phyloP scores from a whole-genome alignment of 2,113 vertebrate species.

The Poecilia latipinna region DNA sequence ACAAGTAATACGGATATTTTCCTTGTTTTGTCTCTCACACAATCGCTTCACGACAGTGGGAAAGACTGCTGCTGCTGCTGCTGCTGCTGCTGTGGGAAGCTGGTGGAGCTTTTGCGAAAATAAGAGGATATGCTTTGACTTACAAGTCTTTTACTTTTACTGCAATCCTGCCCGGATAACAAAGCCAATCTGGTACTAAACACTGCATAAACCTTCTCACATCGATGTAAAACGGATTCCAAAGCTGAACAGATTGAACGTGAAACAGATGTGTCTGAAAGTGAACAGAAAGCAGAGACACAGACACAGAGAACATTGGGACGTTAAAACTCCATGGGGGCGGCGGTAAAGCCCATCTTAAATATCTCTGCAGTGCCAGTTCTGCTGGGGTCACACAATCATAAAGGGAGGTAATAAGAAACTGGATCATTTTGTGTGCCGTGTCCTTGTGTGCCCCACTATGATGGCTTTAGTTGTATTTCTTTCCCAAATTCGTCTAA shows the following conservation, averaged over 20 bases:
- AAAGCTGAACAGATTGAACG: conserved; percentile 58
- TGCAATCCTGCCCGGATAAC: conserved; percentile 57
- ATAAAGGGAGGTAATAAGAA: conserved; percentile 48
- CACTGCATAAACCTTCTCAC: conserved; percentile 61
- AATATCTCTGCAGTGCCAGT: conserved; percentile 49
- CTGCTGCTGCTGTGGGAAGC: conserved; percentile 33
- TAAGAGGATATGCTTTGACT: conserved; percentile 37
- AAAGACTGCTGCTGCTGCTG: conserved; percentile 10
- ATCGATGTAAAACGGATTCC: conserved; percentile 64
- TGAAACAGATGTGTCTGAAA: conserved; percentile 69
- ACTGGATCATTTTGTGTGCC: conserved; percentile 36
- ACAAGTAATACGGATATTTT: conserved; percentile 35
- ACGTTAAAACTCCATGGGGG: conserved; percentile 58
- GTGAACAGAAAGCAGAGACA: conserved; percentile 34
- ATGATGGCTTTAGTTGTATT: conserved; percentile 6
- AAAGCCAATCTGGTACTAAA: conserved; percentile 61
- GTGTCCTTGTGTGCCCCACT: conserved; percentile 47
- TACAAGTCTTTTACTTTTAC: conserved; percentile 49
- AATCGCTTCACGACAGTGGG: conserved; percentile 31
- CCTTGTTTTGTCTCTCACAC: conserved; percentile 39
- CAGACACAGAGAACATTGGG: conserved; percentile 59
- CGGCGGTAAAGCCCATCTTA: conserved; percentile 62
- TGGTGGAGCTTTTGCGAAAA: conserved; percentile 36
- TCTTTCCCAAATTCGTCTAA: conserved; percentile 10
- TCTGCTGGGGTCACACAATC: conserved; percentile 49